phyloP scores from a whole-genome alignment of 2,113 vertebrate species.

The Amphilophus citrinellus region DNA sequence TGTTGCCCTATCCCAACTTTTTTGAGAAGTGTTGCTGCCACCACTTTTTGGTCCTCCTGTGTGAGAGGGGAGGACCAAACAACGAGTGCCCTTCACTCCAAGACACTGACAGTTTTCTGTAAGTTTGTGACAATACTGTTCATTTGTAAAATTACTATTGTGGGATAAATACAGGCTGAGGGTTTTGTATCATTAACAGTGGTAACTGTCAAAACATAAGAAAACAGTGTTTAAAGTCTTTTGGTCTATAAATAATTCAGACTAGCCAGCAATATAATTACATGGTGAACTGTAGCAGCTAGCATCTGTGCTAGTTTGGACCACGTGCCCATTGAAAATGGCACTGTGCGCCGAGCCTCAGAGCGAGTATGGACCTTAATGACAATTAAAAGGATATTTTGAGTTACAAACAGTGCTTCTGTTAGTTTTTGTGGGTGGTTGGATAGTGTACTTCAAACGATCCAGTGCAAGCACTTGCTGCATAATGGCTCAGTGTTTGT shows the following conservation, averaged over 20 bases:
- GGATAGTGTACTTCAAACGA: neutral
- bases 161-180: no score
- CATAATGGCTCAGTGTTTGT: neutral
- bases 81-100: no score
- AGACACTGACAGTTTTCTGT: no score
- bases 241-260: neutral
- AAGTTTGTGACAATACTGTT: no score
- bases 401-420: neutral
- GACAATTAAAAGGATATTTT: neutral
- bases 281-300: neutral
- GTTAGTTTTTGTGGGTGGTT: neutral
- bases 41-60: no score
- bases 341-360: neutral
- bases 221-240: neutral
- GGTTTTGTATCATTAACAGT: no score
- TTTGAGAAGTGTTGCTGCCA: no score
- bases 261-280: neutral
- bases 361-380: no score
- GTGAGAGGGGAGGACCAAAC: no score
- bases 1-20: no score
- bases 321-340: neutral
- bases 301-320: neutral
- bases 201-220: neutral
- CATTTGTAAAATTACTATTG: no score
- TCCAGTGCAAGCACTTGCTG: neutral